Conservation (phyloP, 37 sponge, comb jelly and placozoan species). For the Theonella swinhoei region DNA sequence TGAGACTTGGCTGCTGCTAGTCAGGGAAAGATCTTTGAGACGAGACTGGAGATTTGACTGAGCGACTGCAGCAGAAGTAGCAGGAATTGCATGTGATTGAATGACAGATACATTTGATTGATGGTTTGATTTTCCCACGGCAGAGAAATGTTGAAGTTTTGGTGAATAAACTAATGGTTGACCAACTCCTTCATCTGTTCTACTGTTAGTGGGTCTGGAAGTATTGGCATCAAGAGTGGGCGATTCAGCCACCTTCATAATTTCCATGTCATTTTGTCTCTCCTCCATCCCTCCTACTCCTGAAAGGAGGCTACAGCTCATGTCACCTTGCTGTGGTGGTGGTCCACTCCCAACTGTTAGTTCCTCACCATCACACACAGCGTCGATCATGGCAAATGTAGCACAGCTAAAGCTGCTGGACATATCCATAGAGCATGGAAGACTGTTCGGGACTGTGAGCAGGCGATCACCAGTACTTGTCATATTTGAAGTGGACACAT, state of each 20-base stretch:
- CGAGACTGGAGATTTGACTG: conserved; percentile 2
- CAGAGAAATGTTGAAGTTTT: background rate
- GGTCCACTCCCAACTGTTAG: background rate
- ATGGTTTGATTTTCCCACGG: background rate
- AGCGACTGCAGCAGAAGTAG: background rate
- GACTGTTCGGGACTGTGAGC: conserved; percentile 30
- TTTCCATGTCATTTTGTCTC: background rate
- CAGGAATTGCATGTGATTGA: too few relatives aligned
- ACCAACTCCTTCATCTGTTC: background rate
- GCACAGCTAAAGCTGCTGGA: conserved; percentile 44
- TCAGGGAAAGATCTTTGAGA: conserved; percentile 55
- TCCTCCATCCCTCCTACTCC: background rate
- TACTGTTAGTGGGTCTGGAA: background rate
- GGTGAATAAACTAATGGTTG: background rate
- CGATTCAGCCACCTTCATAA: conserved; percentile 26
- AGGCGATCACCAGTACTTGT: background rate
- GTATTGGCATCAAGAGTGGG: background rate
- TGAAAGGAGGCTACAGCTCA: background rate
- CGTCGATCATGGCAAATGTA: conserved; percentile 59
- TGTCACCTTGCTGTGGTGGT: background rate
- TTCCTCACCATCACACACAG: conserved; percentile 31
- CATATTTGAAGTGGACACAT: background rate
- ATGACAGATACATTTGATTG: background rate
- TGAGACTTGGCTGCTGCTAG: conserved; percentile 46
- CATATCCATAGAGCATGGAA: conserved; percentile 26